Conservation (phyloP, 2,888 invertebrate genomes). For the Invenusta paracnida region DNA sequence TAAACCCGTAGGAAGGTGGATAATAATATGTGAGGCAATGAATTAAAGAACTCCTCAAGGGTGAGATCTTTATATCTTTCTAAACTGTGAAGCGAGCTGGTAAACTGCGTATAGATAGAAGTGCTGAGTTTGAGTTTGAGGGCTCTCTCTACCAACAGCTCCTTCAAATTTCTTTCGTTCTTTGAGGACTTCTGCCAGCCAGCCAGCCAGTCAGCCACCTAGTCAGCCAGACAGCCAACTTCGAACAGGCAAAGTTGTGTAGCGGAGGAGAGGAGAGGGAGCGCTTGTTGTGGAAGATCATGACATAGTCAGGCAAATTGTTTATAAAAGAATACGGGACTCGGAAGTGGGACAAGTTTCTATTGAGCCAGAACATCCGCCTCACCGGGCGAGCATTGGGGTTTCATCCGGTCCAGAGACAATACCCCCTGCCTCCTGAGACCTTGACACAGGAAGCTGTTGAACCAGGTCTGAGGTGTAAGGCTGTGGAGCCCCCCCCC, state of each 20-base stretch:
- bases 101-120: too few species aligned
- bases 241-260: background rate
- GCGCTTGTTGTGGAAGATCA: conserved; percentile 22
- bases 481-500: background rate
- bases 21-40: too few species aligned
- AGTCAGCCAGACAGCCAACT: background rate
- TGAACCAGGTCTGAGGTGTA: conserved; percentile 12
- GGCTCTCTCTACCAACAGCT: too few species aligned
- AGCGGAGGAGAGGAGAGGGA: background rate
- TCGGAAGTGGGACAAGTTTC: conserved; percentile 21
- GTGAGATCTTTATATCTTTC: too few species aligned
- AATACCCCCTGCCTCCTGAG: background rate
- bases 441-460: background rate
- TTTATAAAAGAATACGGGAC: conserved; percentile 1
- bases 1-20: too few species aligned
- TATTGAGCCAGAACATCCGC: background rate
- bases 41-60: too few species aligned
- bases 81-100: too few species aligned
- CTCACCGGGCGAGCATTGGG: background rate
- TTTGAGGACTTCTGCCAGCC: too few species aligned
- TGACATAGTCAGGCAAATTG: conserved; percentile 17
- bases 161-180: too few species aligned
- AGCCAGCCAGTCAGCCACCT: background rate
- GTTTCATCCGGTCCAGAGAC: too few species aligned
- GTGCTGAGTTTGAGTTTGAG: too few species aligned